Percentiles rank a stretch among this genome's conserved stretches.
Evolutionary conservation across 2,113 vertebrate genomes (phyloP).

Genomic region (Polypterus bichir): DNA sequence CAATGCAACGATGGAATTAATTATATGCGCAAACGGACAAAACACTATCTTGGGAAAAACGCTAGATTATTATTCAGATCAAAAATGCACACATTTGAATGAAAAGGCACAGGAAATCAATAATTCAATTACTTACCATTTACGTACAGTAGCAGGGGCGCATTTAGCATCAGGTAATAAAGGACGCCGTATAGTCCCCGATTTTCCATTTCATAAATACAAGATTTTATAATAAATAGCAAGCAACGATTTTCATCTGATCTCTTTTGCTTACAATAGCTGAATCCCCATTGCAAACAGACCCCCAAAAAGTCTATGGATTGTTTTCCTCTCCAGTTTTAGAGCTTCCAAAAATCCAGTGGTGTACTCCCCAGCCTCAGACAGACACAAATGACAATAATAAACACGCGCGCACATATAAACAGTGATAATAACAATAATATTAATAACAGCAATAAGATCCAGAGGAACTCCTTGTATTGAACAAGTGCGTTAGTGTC

Average conservation of each 20-base stretch:
- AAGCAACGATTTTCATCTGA: conserved; percentile 33
- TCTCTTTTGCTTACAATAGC: conserved; percentile 28
- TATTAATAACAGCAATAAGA: no score
- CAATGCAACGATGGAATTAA: no score
- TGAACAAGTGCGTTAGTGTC: conserved; percentile 8
- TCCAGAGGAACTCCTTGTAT: not conserved
- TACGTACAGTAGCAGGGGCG: conserved; percentile 55
- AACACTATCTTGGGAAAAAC: no score
- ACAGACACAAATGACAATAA: conserved; percentile 15
- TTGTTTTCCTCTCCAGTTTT: conserved; percentile 11
- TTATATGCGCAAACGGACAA: no score
- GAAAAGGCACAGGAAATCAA: not conserved
- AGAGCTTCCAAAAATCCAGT: conserved; percentile 18
- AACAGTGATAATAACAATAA: no score
- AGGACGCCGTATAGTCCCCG: conserved; percentile 55
- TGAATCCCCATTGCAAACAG: conserved; percentile 40
- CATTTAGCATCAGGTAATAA: conserved; percentile 66
- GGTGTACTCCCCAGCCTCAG: conserved; percentile 28
- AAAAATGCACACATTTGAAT: no score
- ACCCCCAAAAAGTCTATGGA: conserved; percentile 6
- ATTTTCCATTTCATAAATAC: conserved; percentile 71
- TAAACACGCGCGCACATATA: no score
- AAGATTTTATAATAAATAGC: conserved; percentile 31
- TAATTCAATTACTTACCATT: conserved; percentile 62
- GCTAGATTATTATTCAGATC: no score